Percentiles rank a stretch among this genome's conserved stretches.
Conservation (phyloP, 1,140 invertebrate species). For the Streblospio benedicti region DNA sequence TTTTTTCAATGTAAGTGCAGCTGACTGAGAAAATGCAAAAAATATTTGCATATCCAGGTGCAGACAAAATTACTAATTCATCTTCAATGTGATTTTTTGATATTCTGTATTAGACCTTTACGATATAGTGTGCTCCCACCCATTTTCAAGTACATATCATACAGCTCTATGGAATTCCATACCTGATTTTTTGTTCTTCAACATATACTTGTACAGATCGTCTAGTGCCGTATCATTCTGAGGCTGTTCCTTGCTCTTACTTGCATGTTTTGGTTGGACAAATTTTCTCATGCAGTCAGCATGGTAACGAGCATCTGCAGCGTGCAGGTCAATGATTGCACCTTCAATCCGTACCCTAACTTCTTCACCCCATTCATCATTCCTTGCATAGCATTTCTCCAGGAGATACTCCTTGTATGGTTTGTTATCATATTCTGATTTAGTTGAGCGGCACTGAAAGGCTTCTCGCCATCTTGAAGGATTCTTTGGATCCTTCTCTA, state of each 20-base stretch:
- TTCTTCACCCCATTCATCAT: too few species aligned
- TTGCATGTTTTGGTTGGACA: neutral
- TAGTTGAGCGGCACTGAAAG: constrained; percentile 2
- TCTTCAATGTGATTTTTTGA: neutral
- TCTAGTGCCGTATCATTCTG: neutral
- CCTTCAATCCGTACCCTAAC: neutral
- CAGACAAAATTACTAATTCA: neutral
- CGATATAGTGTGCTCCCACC: neutral
- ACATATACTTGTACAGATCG: neutral
- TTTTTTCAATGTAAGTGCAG: neutral
- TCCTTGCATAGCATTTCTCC: neutral
- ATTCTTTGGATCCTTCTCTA: neutral
- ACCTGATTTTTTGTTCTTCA: neutral
- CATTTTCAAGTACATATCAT: neutral
- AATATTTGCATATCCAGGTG: constrained; percentile 2
- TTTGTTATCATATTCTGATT: neutral
- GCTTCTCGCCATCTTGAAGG: neutral
- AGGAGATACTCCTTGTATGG: neutral
- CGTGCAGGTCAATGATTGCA: neutral
- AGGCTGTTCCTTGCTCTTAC: neutral
- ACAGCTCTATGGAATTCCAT: constrained; percentile 1
- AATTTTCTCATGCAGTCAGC: neutral
- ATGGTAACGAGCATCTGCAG: neutral
- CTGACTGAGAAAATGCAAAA: neutral
- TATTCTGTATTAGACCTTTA: neutral